Percentiles rank a stretch among this genome's conserved stretches.
Evolutionary conservation across 1,140 invertebrate species (phyloP).

Genomic region (Drosophila nebulosa): DNA sequence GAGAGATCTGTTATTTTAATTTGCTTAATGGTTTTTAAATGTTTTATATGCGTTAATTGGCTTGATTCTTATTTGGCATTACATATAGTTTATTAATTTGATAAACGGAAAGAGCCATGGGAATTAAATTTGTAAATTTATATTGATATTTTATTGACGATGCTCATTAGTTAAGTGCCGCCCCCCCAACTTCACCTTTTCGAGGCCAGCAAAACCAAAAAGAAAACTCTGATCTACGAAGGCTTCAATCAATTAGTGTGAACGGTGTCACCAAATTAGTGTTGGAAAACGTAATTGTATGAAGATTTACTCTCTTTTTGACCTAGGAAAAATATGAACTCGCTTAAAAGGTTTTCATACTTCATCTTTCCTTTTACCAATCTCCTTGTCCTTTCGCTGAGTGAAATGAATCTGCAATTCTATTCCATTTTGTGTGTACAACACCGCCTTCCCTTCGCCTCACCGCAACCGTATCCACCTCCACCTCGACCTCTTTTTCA

Average conservation of each 20-base stretch:
- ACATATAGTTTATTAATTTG: constrained; percentile 30
- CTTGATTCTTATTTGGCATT: not conserved
- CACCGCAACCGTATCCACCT: not conserved
- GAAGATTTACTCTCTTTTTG: constrained; percentile 21
- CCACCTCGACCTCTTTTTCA: not conserved
- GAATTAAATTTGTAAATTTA: not conserved
- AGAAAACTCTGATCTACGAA: no score
- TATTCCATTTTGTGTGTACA: constrained; percentile 59
- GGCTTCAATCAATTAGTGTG: no score
- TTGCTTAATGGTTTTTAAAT: constrained; percentile 12
- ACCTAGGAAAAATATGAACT: constrained; percentile 38
- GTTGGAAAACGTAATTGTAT: not conserved
- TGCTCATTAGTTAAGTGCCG: not conserved
- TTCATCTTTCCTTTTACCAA: constrained; percentile 1
- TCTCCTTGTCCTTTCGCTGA: constrained; percentile 25
- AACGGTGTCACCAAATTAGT: not conserved
- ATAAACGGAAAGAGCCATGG: not conserved
- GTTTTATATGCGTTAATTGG: constrained; percentile 28
- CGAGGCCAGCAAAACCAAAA: not conserved
- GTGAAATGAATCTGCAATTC: constrained; percentile 77
- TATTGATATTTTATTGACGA: not conserved
- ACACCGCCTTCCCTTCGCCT: not conserved
- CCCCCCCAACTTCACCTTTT: no score
- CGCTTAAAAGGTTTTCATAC: constrained; percentile 52
- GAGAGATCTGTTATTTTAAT: constrained; percentile 2